These are phyloP conservation scores for Solen grandis DNA, from an alignment of 1,140 invertebrate genomes.

Conservation along the genomic window DNA sequence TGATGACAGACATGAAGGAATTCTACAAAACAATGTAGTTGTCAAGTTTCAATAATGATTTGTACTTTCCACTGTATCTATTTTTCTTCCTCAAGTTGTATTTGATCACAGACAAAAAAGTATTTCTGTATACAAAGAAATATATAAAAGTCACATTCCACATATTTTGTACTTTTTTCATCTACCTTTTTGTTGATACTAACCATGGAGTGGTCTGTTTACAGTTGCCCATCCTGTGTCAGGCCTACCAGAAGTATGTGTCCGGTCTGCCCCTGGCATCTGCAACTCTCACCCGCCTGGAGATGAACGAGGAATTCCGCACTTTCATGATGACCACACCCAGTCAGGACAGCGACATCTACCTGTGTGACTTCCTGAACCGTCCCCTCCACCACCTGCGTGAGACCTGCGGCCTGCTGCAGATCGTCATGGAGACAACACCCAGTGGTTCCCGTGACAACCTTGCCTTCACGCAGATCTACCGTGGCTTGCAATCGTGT, in stretches of 20 bases:
- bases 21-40: too few relatives aligned
- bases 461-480: slow-evolving; percentile 5
- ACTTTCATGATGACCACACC: slow-evolving; percentile 13
- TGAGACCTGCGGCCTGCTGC: slow-evolving; percentile 12
- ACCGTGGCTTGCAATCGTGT: neutral
- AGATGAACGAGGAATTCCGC: slow-evolving; percentile 36
- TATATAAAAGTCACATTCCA: too few relatives aligned
- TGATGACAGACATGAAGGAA: too few relatives aligned
- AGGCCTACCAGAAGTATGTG: slow-evolving; percentile 19
- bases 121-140: too few relatives aligned
- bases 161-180: too few relatives aligned
- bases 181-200: too few relatives aligned
- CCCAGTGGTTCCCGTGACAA: slow-evolving; percentile 11
- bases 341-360: slow-evolving; percentile 1
- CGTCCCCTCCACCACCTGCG: slow-evolving; percentile 23
- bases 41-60: too few relatives aligned
- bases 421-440: neutral
- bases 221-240: slow-evolving; percentile 28
- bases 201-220: too few relatives aligned
- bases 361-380: slow-evolving; percentile 28
- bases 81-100: too few relatives aligned
- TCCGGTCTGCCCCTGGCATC: slow-evolving; percentile 1
- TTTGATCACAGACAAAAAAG: too few relatives aligned
- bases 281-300: slow-evolving; percentile 8
- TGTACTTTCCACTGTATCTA: too few relatives aligned